Evolutionary conservation across 92 coral and sea anemone species (phyloP).

Genomic region (Porites divaricata): DNA sequence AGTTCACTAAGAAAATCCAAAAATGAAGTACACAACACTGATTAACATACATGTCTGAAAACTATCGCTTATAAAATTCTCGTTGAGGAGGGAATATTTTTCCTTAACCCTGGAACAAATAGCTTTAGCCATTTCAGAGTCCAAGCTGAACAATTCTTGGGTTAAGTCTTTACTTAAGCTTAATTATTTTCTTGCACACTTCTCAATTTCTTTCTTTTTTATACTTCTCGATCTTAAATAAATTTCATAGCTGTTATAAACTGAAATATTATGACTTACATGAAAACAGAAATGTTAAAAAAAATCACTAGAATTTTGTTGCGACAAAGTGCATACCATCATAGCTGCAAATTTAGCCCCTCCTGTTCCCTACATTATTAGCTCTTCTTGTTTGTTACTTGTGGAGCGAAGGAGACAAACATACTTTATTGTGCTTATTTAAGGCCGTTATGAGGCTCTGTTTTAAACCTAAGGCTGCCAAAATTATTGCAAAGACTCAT

Average conservation of each 20-base stretch:
- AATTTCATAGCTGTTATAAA: not conserved
- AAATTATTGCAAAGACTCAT: slow-evolving; percentile 63
- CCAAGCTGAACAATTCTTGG: not conserved
- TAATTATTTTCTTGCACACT: slow-evolving; percentile 7
- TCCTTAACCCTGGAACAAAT: not conserved
- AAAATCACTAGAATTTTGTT: slow-evolving; percentile 3
- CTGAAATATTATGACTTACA: not conserved
- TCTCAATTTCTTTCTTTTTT: not conserved
- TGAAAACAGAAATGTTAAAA: not conserved
- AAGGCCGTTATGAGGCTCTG: slow-evolving; percentile 62
- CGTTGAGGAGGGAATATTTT: not conserved
- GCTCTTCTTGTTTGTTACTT: slow-evolving; percentile 5
- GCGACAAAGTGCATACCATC: not conserved
- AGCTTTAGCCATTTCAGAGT: not conserved
- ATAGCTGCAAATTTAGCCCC: slow-evolving; percentile 47
- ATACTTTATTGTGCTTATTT: slow-evolving; percentile 28
- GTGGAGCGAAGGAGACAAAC: slow-evolving; percentile 26
- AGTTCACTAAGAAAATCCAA: not conserved
- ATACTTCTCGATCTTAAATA: not conserved
- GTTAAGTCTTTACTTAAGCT: not conserved
- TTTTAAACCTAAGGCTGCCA: slow-evolving; percentile 14
- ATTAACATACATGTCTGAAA: not conserved
- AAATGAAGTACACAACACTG: not conserved
- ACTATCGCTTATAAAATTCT: not conserved
- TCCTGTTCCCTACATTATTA: slow-evolving; percentile 34